Evolutionary conservation across 2,888 invertebrate species (phyloP).

Genomic region (Euproctis similis): DNA sequence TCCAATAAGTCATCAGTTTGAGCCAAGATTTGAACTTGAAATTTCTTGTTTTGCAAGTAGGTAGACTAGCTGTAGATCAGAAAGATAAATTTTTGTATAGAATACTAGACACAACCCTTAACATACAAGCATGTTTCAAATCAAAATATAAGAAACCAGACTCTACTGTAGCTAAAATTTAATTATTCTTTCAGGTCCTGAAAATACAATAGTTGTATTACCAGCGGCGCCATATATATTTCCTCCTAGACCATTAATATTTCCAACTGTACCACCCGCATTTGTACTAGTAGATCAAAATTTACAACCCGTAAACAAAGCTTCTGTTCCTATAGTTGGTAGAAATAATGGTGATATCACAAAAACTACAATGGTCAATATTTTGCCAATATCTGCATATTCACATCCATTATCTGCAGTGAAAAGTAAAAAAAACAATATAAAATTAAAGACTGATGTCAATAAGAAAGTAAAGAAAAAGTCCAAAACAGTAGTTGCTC

Average conservation of each 20-base stretch:
- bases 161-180: too few species aligned
- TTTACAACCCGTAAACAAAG: slow-evolving; percentile 49
- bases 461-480: slow-evolving; percentile 32
- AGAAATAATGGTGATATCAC: slow-evolving; percentile 57
- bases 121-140: too few species aligned
- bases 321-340: slow-evolving; percentile 42
- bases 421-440: slow-evolving; percentile 46
- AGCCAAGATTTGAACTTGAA: too few species aligned
- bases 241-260: slow-evolving; percentile 58
- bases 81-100: too few species aligned
- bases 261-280: slow-evolving; percentile 56
- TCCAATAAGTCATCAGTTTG: too few species aligned
- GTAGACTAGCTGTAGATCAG: too few species aligned
- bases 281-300: slow-evolving; percentile 58
- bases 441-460: slow-evolving; percentile 35
- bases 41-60: too few species aligned
- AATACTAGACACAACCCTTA: too few species aligned
- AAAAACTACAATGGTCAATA: slow-evolving; percentile 69
- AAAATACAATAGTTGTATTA: slow-evolving; percentile 59
- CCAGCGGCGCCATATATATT: slow-evolving; percentile 64
- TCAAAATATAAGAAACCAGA: too few species aligned
- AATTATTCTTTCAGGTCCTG: slow-evolving; percentile 57
- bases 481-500: slow-evolving; percentile 17
- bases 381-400: slow-evolving; percentile 68
- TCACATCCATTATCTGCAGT: slow-evolving; percentile 55